phyloP scores from a whole-genome alignment of 2,797 vertebrate species.

The Xenentodon cancila region DNA sequence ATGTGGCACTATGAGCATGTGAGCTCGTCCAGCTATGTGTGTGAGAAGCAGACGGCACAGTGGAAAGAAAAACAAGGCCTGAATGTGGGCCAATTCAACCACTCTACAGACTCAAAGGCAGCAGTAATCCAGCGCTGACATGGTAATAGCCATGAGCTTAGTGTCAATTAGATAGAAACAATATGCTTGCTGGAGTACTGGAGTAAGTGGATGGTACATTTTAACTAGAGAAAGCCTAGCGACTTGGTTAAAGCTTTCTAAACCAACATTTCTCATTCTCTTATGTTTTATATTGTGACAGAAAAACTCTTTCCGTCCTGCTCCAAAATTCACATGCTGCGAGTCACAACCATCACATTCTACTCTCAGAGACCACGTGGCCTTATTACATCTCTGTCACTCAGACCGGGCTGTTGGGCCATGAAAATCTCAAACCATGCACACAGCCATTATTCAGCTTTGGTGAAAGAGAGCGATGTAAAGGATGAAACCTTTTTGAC shows the following conservation, averaged over 20 bases:
- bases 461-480: conserved; percentile 78
- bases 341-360: conserved; percentile 46
- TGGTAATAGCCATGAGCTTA: conserved; percentile 82
- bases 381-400: conserved; percentile 72
- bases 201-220: conserved; percentile 77
- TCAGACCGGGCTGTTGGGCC: conserved; percentile 69
- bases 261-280: conserved; percentile 11
- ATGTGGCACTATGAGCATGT: conserved; percentile 61
- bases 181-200: conserved; percentile 76
- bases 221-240: conserved; percentile 60
- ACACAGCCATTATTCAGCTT: conserved; percentile 75
- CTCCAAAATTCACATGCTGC: conserved; percentile 34
- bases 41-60: conserved; percentile 71
- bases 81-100: conserved; percentile 80
- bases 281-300: conserved; percentile 17
- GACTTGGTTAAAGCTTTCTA: conserved; percentile 28
- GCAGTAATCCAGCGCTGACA: conserved; percentile 84
- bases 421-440: conserved; percentile 71
- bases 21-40: conserved; percentile 59
- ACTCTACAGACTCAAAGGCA: conserved; percentile 81
- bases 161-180: conserved; percentile 85
- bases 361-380: conserved; percentile 62
- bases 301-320: conserved; percentile 11
- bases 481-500: conserved; percentile 86
- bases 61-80: conserved; percentile 82